A percentile compares a stretch with the other conserved stretches of the same genome.
Conservation (phyloP, 2,113 vertebrate genomes). For the Tinamus guttatus region DNA sequence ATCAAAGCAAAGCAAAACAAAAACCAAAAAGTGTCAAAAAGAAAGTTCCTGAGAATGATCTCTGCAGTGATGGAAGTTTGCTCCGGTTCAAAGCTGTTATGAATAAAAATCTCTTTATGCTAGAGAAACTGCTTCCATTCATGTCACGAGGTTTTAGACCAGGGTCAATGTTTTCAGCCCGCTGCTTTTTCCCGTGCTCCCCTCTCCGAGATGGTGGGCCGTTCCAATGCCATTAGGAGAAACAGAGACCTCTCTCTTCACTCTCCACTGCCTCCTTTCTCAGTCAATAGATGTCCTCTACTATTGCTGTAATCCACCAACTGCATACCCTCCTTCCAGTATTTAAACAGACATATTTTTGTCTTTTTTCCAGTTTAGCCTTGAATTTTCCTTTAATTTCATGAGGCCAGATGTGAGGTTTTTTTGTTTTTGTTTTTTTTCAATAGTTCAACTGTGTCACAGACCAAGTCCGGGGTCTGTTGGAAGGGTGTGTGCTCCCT, state of each 20-base stretch:
- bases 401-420: too few species aligned
- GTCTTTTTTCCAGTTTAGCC: not conserved
- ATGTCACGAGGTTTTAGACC: not conserved
- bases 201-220: not conserved
- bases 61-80: not conserved
- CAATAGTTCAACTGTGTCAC: not conserved
- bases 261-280: not conserved
- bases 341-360: not conserved
- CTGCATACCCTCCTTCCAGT: fast-evolving
- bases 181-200: not conserved
- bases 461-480: not conserved
- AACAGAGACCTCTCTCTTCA: not conserved
- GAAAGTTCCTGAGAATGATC: not conserved
- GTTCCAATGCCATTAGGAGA: not conserved
- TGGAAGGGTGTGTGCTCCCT: not conserved
- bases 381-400: not conserved
- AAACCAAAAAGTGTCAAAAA: not conserved
- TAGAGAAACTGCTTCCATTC: not conserved
- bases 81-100: not conserved
- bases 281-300: fast-evolving
- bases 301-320: not conserved
- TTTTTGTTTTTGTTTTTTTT: not conserved
- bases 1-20: too few species aligned
- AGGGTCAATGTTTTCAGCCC: not conserved
- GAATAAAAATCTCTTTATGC: not conserved